phyloP scores from a whole-genome alignment of 2,113 vertebrate genomes.

The Taurulus bubalis region DNA sequence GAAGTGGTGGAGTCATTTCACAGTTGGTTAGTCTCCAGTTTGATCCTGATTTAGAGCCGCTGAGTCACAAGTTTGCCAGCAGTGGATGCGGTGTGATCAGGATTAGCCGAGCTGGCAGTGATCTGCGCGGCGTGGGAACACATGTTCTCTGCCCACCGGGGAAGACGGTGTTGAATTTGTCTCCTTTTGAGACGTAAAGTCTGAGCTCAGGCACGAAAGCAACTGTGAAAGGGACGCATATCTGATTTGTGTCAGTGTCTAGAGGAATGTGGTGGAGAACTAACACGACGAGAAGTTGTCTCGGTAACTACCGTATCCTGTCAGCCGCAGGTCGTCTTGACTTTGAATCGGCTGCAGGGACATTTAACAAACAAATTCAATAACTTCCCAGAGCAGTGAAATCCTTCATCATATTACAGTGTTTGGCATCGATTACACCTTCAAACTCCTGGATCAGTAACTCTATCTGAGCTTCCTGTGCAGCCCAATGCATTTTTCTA shows the following conservation, averaged over 20 bases:
- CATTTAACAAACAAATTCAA: not conserved
- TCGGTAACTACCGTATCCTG: not conserved
- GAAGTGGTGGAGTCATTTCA: conserved; percentile 40
- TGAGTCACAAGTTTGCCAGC: conserved; percentile 46
- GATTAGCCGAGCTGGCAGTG: conserved; percentile 23
- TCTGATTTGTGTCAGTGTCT: not conserved
- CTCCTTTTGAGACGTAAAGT: conserved; percentile 6
- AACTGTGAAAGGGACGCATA: not conserved
- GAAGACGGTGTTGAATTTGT: not conserved
- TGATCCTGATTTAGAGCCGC: conserved; percentile 30
- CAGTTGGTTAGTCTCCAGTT: conserved; percentile 42
- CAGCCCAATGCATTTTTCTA: no score
- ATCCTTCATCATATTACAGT: not conserved
- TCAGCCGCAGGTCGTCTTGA: not conserved
- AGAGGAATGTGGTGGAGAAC: not conserved
- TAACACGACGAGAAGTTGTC: not conserved
- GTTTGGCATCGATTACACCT: not conserved
- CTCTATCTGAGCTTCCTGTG: not conserved
- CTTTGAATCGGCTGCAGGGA: not conserved
- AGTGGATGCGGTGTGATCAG: conserved; percentile 3
- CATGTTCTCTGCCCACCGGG: conserved; percentile 22
- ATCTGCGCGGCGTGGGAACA: conserved; percentile 38
- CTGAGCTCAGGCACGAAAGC: not conserved
- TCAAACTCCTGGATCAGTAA: not conserved
- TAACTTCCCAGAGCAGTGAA: not conserved